A percentile compares a stretch with the other conserved stretches of the same genome.
Conservation (phyloP, 2,888 invertebrate genomes). For the Conchocele bisecta region DNA sequence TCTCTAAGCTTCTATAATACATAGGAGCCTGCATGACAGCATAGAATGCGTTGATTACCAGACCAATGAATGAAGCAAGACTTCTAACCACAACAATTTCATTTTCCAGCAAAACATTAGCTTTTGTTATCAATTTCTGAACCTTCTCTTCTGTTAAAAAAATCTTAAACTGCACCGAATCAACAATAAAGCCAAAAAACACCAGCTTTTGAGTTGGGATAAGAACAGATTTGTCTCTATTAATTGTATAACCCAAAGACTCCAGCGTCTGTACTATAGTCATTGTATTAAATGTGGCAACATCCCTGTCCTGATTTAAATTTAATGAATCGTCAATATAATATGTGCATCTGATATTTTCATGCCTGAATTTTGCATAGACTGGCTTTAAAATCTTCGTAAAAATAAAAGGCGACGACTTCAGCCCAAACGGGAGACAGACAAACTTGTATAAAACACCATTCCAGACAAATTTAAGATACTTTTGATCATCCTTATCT, state of each 20-base stretch:
- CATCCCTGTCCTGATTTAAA: slow-evolving; percentile 26
- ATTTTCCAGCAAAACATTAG: neutral
- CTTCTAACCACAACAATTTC: slow-evolving; percentile 12
- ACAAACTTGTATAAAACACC: slow-evolving; percentile 22
- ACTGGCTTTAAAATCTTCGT: slow-evolving; percentile 40
- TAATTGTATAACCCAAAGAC: slow-evolving; percentile 40
- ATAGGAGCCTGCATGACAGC: slow-evolving; percentile 35
- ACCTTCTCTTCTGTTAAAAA: slow-evolving; percentile 39
- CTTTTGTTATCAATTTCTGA: slow-evolving; percentile 22
- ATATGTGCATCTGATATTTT: slow-evolving; percentile 36
- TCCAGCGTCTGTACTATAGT: slow-evolving; percentile 21
- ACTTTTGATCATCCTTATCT: slow-evolving; percentile 12
- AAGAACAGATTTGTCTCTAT: slow-evolving; percentile 37
- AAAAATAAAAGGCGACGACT: slow-evolving; percentile 38
- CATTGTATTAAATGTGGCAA: slow-evolving; percentile 12
- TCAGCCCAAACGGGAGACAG: slow-evolving; percentile 33
- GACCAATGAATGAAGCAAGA: slow-evolving; percentile 32
- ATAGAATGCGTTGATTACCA: slow-evolving; percentile 15
- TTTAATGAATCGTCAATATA: slow-evolving; percentile 58
- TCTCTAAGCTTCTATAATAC: slow-evolving; percentile 32
- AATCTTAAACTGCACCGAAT: slow-evolving; percentile 35
- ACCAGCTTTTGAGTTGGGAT: slow-evolving; percentile 26
- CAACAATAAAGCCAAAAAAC: slow-evolving; percentile 38
- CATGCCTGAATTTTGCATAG: slow-evolving; percentile 31
- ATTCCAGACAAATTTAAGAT: slow-evolving; percentile 23